Evolutionary conservation across 2,113 vertebrate species (phyloP), one percentile per base, ranked within the genome.

Genomic region (Columba livia): DNA sequence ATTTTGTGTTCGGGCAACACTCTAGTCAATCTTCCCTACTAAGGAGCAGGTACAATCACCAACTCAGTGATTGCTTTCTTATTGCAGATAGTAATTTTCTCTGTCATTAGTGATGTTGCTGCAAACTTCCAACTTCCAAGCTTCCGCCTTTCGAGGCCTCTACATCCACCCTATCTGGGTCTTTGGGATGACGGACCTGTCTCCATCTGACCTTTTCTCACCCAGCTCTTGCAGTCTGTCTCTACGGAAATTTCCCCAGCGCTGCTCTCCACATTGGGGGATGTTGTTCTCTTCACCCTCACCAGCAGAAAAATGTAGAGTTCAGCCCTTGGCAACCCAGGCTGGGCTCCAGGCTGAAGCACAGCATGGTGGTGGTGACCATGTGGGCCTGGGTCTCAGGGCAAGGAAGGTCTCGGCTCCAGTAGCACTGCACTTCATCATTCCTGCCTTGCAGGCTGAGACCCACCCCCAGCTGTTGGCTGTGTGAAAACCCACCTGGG

Each of bases 1-100:
- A 26, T 5, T 51, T 44, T 0, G 0, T 51, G 9, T 44, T 77
- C 2, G 1, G 28, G 21, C 40, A 62, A 54, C 2, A 12, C 38
- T 24, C 34, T 15, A 14, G 47, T 32, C 23, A 48, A 5, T 26
- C 15, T 57, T 87, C 25, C 50, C 29, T 48, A 6, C 12, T 36
- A 20, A 51, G 29, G 25, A 65, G 14, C 23, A 42, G 56, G 6
- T 85, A 70, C 8, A 1, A 79, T 15, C 34, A 62, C 48, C 31
- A 62, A 48, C 56, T 16, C 1, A 26, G 40, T 7, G 24, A 31
- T 24, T 31, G 1, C 5, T 47, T 23, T 82, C 85, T 25, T 56
- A 69, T 42, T 64, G 21, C 34, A 54, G 32, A 73, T 12, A 32
- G 51, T 29, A 2, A 1, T 69, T 80, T 62, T 32, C 13, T 83